phyloP scores from a whole-genome alignment of 2,113 vertebrate species.

The Scophthalmus maximus region DNA sequence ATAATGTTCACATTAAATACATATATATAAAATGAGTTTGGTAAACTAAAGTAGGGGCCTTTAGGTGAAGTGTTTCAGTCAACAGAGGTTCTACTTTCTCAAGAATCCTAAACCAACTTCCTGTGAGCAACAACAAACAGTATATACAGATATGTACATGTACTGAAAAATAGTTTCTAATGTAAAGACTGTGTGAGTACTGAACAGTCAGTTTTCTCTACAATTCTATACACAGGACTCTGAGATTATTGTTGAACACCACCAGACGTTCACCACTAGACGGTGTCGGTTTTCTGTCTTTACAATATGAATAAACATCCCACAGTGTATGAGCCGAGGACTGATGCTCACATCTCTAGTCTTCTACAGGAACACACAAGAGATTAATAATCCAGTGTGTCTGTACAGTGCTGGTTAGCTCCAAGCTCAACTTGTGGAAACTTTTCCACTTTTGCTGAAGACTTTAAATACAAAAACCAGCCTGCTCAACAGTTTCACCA shows the following conservation, averaged over 20 bases:
- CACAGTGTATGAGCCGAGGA: not conserved
- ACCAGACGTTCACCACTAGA: too few species aligned
- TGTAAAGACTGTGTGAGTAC: not conserved
- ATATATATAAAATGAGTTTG: not conserved
- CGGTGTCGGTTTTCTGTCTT: too few species aligned
- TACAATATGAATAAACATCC: not conserved
- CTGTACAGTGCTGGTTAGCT: not conserved
- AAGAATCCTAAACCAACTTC: not conserved
- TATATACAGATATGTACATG: not conserved
- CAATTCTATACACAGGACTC: not conserved
- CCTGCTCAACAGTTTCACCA: not conserved
- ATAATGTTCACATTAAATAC: not conserved
- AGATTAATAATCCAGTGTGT: not conserved
- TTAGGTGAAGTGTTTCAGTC: not conserved
- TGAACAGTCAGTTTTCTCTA: not conserved
- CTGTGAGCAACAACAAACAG: not conserved
- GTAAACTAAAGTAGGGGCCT: not conserved
- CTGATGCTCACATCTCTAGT: not conserved
- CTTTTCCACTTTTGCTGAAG: slow-evolving; percentile 15
- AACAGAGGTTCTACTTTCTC: not conserved
- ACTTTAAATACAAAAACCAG: slow-evolving; percentile 1
- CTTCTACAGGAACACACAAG: not conserved
- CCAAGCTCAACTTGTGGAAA: not conserved
- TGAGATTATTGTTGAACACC: not conserved
- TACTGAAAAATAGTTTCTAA: not conserved